phyloP scores from a whole-genome alignment of 2,888 invertebrate species.

The Anoncus sp. region DNA sequence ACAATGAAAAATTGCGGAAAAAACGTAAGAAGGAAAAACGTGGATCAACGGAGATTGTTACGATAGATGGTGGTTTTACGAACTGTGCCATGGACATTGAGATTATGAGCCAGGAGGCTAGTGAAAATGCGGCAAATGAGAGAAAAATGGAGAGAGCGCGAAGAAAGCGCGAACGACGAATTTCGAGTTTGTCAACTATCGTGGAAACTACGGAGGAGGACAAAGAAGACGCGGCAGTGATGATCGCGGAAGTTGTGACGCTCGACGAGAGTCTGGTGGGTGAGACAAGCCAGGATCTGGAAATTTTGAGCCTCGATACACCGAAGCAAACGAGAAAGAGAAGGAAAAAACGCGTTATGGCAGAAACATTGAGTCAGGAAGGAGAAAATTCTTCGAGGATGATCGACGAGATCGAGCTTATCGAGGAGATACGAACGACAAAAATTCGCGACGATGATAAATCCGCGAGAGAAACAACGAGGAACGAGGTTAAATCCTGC shows the following conservation, averaged over 20 bases:
- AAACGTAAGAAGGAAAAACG: slow-evolving; percentile 61
- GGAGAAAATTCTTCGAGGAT: neutral
- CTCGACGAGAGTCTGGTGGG: slow-evolving; percentile 46
- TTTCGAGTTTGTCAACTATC: slow-evolving; percentile 76
- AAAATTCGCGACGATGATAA: neutral
- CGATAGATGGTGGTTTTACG: slow-evolving; percentile 64
- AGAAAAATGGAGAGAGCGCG: slow-evolving; percentile 70
- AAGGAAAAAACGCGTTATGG: neutral
- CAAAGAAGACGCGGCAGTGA: slow-evolving; percentile 27
- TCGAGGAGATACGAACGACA: neutral
- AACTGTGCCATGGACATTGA: slow-evolving; percentile 76
- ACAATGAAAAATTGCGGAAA: slow-evolving; percentile 71
- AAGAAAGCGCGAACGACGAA: slow-evolving; percentile 68
- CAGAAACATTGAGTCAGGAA: neutral
- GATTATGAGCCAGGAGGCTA: slow-evolving; percentile 69
- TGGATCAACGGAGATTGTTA: slow-evolving; percentile 4
- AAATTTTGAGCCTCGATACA: slow-evolving; percentile 38
- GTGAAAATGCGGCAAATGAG: slow-evolving; percentile 77
- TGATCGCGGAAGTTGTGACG: slow-evolving; percentile 21
- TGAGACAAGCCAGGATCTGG: slow-evolving; percentile 42
- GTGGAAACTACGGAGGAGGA: slow-evolving; percentile 74
- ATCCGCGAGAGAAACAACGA: neutral
- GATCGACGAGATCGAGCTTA: slow-evolving; percentile 21
- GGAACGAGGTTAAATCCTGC: neutral
- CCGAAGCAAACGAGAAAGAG: slow-evolving; percentile 61